These are phyloP conservation scores for Caenorhabditis elegans DNA, from an alignment of 1,140 invertebrate species.

Conservation along the genomic window DNA sequence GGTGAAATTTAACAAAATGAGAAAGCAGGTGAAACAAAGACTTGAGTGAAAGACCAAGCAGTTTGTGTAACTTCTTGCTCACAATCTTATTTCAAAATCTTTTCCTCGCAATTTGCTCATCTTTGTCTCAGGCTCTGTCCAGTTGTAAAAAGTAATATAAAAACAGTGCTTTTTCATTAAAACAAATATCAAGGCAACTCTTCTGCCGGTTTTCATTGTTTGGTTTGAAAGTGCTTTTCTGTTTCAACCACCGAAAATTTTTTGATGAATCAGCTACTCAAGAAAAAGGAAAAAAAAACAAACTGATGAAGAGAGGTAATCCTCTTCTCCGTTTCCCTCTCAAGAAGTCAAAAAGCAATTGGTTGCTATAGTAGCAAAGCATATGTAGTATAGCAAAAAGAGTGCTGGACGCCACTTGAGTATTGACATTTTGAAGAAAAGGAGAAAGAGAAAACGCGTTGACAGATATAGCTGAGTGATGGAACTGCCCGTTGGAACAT, in stretches of 20 bases:
- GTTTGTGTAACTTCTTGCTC: background rate
- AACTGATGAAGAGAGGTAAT: background rate
- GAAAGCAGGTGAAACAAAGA: background rate
- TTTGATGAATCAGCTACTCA: background rate
- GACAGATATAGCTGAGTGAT: background rate
- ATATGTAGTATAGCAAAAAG: background rate
- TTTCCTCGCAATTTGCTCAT: background rate
- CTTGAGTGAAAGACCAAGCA: background rate
- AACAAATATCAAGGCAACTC: background rate
- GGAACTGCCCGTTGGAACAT: background rate
- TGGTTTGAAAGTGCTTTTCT: constrained; percentile 1
- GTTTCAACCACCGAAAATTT: no score
- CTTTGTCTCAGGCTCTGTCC: background rate
- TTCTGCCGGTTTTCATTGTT: background rate
- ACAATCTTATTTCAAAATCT: background rate
- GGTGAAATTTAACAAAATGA: background rate
- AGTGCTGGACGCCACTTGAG: background rate
- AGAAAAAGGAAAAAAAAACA: background rate
- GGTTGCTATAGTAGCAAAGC: constrained; percentile 22
- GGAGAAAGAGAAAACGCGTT: background rate
- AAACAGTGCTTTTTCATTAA: constrained; percentile 17
- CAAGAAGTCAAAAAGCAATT: background rate
- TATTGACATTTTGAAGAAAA: constrained; percentile 1
- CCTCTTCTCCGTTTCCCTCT: background rate
- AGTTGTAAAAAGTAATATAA: background rate